These are phyloP conservation scores for Meleagris gallopavo DNA, from an alignment of 2,113 vertebrate genomes.

Conservation along the genomic window DNA sequence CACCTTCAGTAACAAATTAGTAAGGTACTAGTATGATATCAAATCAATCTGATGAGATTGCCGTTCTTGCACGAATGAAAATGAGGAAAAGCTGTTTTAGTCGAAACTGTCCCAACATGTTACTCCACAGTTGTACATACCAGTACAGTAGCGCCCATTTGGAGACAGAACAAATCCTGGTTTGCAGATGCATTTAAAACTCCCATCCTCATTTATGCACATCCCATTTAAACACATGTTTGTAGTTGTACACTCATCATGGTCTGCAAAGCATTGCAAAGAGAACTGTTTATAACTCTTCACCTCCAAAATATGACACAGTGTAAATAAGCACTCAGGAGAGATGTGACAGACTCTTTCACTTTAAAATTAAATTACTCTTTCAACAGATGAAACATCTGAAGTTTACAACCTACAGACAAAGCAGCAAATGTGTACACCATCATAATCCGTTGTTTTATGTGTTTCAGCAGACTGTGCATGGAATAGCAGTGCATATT, in stretches of 20 bases:
- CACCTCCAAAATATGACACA: not conserved
- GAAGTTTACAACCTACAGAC: not conserved
- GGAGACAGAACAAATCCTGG: slow-evolving; percentile 80
- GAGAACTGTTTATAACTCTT: not conserved
- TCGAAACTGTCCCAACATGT: not conserved
- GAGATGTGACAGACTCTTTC: not conserved
- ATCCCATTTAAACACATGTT: slow-evolving; percentile 85
- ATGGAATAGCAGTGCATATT: not conserved
- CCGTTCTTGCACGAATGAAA: not conserved
- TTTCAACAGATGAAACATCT: not conserved
- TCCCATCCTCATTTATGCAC: slow-evolving; percentile 87
- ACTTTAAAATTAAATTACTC: not conserved
- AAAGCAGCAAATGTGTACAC: not conserved
- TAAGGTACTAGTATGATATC: not conserved
- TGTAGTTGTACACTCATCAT: slow-evolving; percentile 79
- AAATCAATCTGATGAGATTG: not conserved
- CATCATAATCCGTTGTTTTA: not conserved
- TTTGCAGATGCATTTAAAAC: slow-evolving; percentile 85
- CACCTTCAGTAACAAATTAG: not conserved
- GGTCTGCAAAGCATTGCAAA: slow-evolving; percentile 67
- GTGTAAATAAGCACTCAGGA: not conserved
- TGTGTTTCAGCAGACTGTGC: not conserved
- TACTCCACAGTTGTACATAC: slow-evolving; percentile 54
- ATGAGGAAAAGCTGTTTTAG: not conserved
- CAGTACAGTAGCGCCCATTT: slow-evolving; percentile 79